A percentile compares a stretch with the other conserved stretches of the same genome.
These are phyloP conservation scores for Zonitis immaculata DNA, from an alignment of 2,888 invertebrate genomes.

Conservation along the genomic window DNA sequence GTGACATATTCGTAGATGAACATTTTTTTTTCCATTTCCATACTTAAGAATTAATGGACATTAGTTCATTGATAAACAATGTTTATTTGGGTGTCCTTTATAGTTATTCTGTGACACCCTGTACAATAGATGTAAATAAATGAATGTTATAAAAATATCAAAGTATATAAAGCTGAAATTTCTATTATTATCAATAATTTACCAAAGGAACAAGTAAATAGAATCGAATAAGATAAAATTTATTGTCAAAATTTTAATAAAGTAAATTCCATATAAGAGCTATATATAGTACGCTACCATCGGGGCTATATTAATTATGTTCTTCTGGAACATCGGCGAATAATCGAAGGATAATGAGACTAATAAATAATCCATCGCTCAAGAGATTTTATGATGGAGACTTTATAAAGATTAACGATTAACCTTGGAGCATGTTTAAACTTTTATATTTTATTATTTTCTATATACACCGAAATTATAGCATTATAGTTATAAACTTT, in stretches of 20 bases:
- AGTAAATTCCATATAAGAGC: neutral
- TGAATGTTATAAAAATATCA: too few species aligned
- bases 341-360: neutral
- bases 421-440: neutral
- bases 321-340: neutral
- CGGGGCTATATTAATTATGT: neutral
- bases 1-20: too few species aligned
- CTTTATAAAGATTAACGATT: neutral
- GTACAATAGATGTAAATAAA: too few species aligned
- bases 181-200: too few species aligned
- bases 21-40: too few species aligned
- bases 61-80: too few species aligned
- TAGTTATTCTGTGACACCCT: too few species aligned
- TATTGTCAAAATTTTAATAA: neutral
- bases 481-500: neutral
- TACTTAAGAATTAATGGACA: too few species aligned
- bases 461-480: neutral
- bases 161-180: too few species aligned
- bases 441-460: neutral
- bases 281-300: neutral
- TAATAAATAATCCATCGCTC: constrained; percentile 1
- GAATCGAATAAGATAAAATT: too few species aligned
- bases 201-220: too few species aligned
- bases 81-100: too few species aligned
- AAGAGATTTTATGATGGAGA: neutral